These are phyloP conservation scores for Anolis sagrei DNA, from an alignment of 2,113 vertebrate species.

Conservation along the genomic window DNA sequence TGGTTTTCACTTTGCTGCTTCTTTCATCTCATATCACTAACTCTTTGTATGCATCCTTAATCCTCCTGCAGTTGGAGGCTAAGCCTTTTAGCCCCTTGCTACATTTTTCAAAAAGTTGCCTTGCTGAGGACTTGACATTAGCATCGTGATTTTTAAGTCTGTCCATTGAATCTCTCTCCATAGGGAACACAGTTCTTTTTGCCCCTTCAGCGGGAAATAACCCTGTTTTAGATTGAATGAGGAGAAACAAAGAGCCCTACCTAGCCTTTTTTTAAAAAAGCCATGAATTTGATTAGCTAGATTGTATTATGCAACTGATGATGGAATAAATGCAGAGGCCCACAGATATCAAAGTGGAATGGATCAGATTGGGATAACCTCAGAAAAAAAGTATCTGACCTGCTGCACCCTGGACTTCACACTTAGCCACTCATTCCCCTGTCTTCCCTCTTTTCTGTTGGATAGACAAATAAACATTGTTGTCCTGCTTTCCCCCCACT, in stretches of 20 bases:
- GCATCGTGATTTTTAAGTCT: slow-evolving; percentile 56
- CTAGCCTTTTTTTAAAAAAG: slow-evolving; percentile 19
- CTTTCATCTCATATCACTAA: slow-evolving; percentile 50
- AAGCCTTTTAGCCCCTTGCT: slow-evolving; percentile 43
- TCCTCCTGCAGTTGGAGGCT: slow-evolving; percentile 52
- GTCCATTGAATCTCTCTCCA: slow-evolving; percentile 22
- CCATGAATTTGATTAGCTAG: not conserved
- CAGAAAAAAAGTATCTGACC: slow-evolving; percentile 59
- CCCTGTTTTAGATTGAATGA: not conserved
- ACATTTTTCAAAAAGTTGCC: not conserved
- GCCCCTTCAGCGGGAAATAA: not conserved
- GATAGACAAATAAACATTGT: slow-evolving; percentile 70
- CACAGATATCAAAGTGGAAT: slow-evolving; percentile 60
- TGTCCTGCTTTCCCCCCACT: slow-evolving; percentile 53
- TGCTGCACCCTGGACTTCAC: slow-evolving; percentile 70
- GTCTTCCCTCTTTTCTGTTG: slow-evolving; percentile 59
- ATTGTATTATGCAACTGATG: slow-evolving; percentile 61
- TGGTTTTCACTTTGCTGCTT: slow-evolving; percentile 57
- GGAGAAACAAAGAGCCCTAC: not conserved
- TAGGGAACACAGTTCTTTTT: slow-evolving; percentile 6
- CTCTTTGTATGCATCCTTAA: slow-evolving; percentile 57
- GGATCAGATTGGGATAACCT: slow-evolving; percentile 61
- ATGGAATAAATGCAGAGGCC: slow-evolving; percentile 67
- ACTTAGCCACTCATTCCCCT: slow-evolving; percentile 58
- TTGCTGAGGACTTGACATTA: slow-evolving; percentile 29